Evolutionary conservation across 2,797 vertebrate genomes (phyloP), one percentile per base, ranked within the genome.

Genomic region (Sibirionetta formosa): DNA sequence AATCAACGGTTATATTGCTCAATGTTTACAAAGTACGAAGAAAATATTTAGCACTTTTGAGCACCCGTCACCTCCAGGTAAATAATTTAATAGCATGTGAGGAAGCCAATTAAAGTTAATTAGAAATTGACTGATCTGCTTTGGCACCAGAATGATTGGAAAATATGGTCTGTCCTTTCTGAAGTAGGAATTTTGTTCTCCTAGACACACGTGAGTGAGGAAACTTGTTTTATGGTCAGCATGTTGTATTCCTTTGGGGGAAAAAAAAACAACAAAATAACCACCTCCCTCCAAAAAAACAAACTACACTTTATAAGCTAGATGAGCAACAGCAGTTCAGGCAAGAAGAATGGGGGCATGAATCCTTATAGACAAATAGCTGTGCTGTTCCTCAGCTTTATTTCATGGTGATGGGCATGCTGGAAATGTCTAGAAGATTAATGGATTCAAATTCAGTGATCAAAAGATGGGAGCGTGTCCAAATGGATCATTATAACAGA

Each of bases 401-500:
- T 94, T 88, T 93, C 88, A 75, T 23, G 24, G 77, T 93, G 94
- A 96, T 70, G 76, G 85, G 64, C 90, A 95, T 77, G 60, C 53
- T 95, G 90, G 48, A 95, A 94, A 87, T 73, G 75, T 65, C 93
- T 85, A 11, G 54, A 91, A 92, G 92, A 93, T 89, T 26, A 90
- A 95, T 77, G 88, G 90, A 94, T 96, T 82, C 82, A 95, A 94
- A 97, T 92, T 82, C 91, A 93, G 69, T 93, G 94, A 95, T 95
- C 90, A 92, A 82, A 95, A 91, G 56, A 68, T 58, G 71, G 94
- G 86, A 94, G 31, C 40, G 48, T 73, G 35, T 90, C 78, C 93
- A 91, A 96, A 93, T 82, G 88, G 94, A 97, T 96, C 94, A 89
- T 97, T 93, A 80, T 83, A 94, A 88, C 60, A 88, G 91, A 97